Conservation (phyloP, 2,113 vertebrate genomes). For the Polyodon spathula region DNA sequence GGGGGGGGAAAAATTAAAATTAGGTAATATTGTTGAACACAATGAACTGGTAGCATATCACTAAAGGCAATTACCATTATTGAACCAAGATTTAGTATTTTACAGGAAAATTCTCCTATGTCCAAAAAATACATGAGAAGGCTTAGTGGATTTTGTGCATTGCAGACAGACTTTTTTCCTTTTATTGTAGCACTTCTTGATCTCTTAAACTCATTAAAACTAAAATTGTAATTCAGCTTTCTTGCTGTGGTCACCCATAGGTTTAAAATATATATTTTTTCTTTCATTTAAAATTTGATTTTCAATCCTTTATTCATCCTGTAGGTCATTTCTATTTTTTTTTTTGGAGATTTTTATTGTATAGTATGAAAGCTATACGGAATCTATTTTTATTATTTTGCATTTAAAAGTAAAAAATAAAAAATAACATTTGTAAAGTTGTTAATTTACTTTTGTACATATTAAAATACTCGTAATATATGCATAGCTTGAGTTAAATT, state of each 20-base stretch:
- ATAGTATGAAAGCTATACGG: conserved; percentile 39
- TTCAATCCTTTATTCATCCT: conserved; percentile 17
- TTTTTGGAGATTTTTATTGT: conserved; percentile 48
- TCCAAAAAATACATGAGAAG: conserved; percentile 7
- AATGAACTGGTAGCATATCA: conserved; percentile 49
- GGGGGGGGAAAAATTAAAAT: conserved; percentile 14
- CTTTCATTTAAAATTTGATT: background rate
- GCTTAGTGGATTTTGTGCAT: conserved; percentile 27
- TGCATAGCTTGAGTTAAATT: no score
- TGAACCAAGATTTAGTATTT: conserved; percentile 5
- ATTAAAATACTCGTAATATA: background rate
- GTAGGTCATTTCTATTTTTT: conserved; percentile 27
- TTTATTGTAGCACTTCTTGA: conserved; percentile 27
- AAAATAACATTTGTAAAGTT: background rate
- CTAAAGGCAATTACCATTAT: conserved; percentile 30
- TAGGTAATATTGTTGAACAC: conserved; percentile 47
- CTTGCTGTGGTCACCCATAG: conserved; percentile 24
- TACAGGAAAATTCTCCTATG: background rate
- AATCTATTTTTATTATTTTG: conserved; percentile 51
- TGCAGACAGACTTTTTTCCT: conserved; percentile 12
- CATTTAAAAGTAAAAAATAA: conserved; percentile 39
- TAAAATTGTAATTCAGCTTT: conserved; percentile 20
- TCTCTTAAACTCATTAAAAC: conserved; percentile 27
- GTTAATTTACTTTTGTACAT: conserved; percentile 4
- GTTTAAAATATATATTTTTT: conserved; percentile 12